Evolutionary conservation across 2,888 invertebrate species (phyloP).

Genomic region (Idaea aversata): DNA sequence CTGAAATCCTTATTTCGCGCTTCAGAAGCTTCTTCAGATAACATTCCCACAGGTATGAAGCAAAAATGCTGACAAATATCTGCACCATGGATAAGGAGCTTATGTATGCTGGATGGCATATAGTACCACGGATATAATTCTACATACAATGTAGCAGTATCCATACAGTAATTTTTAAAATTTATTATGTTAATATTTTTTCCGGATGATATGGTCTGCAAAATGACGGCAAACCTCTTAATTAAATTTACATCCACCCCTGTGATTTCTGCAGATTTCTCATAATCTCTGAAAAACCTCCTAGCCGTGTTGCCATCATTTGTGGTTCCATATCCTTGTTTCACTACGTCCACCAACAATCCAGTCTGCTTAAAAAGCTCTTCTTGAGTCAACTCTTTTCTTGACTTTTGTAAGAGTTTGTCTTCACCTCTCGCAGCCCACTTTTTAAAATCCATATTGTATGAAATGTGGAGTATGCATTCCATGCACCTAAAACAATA

Average conservation of each 20-base stretch:
- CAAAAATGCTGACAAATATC: no score
- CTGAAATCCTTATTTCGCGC: no score
- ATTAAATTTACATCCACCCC: constrained; percentile 7
- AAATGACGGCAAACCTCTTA: constrained; percentile 7
- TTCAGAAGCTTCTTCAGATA: no score
- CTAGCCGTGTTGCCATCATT: constrained; percentile 23
- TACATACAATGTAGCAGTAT: constrained; percentile 6
- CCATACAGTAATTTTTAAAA: constrained; percentile 6
- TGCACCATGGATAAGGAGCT: no score
- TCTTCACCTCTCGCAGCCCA: constrained; percentile 27
- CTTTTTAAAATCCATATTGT: constrained; percentile 21
- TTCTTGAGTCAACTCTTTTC: constrained; percentile 20
- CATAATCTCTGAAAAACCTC: constrained; percentile 16
- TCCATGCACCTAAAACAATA: no score
- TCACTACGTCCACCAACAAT: constrained; percentile 15
- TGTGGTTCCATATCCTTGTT: constrained; percentile 17
- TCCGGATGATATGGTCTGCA: constrained; percentile 8
- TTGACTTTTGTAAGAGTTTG: constrained; percentile 9
- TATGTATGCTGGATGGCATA: no score
- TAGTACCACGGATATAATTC: no score
- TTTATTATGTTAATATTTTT: constrained; percentile 5
- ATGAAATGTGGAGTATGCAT: constrained; percentile 30
- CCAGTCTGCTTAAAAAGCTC: constrained; percentile 20
- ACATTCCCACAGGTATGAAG: no score
- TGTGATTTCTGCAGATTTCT: constrained; percentile 13